These are phyloP conservation scores for Tiliacea citrago DNA, from an alignment of 2,888 invertebrate species.

Conservation along the genomic window DNA sequence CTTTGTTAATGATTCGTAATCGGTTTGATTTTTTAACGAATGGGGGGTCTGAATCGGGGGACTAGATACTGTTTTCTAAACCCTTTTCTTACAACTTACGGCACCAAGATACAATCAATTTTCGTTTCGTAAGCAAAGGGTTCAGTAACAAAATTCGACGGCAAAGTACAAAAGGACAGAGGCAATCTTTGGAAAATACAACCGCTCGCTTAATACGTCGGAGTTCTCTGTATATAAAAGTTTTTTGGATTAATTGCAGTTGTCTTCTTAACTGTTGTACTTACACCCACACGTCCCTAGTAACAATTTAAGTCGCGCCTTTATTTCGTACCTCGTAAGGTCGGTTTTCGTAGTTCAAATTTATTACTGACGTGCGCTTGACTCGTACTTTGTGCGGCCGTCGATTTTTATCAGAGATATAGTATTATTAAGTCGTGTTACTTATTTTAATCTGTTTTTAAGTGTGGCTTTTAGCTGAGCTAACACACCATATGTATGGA, in stretches of 20 bases:
- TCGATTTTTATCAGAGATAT: conserved; percentile 23
- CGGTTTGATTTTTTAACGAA: conserved; percentile 5
- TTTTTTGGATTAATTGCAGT: neutral
- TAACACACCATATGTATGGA: conserved; percentile 19
- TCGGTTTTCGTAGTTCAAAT: neutral
- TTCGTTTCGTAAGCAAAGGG: neutral
- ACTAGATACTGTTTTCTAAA: neutral
- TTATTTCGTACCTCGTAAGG: neutral
- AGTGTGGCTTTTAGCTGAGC: conserved; percentile 34
- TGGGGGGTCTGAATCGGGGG: neutral
- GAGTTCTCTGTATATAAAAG: neutral
- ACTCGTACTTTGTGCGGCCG: neutral
- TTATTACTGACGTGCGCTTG: neutral
- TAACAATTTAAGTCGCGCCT: neutral
- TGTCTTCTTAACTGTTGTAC: conserved; percentile 14
- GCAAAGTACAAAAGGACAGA: conserved; percentile 4
- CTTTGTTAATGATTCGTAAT: neutral
- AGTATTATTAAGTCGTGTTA: conserved; percentile 31
- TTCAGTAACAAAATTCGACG: neutral
- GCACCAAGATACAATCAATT: neutral
- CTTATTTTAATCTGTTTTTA: conserved; percentile 38
- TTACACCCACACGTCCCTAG: neutral
- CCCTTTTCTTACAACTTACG: neutral
- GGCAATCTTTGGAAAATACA: conserved; percentile 10
- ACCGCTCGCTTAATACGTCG: neutral